Base-by-base conservation (phyloP, 2,797 vertebrate species). In the Anomalospiza imberbis region DNA sequence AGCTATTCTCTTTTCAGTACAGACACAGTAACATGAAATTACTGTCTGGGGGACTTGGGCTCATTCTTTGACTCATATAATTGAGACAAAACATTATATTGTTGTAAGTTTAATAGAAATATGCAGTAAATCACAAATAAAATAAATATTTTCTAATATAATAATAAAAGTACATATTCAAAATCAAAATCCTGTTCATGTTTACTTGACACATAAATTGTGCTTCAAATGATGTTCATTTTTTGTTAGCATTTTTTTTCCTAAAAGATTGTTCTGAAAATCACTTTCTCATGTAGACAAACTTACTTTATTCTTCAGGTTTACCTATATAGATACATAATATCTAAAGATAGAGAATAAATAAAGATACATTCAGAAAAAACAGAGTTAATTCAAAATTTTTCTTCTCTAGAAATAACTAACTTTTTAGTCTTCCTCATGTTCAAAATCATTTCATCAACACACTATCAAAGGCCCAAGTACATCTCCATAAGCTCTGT, bases 41-140 rank as follows among this genome's bases (percentile, higher is more conserved):
- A 24, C 8, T 28, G 2, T 12, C 8, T 44, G 7, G 6, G 5
- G 5, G 2, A 54, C 14, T 32, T 45, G 9, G 2, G 3, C 29
- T 84, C n/a, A 20, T 62, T 89, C 40, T 66, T 70, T 77, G 10
- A 19, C 14, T 73, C 0, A 0, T 10, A 5, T 18, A 24, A 42
- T 34, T 38, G 10, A 68, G 25, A n/a, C 5, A 79, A 83, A 78
- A 5, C 15, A 54, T 17, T 25, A 6, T 7, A 34, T 66, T 81
- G 8, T 45, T 15, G 3, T 26, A 60, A 67, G 4, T 28, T 67
- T 29, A 51, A 17, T 9, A 51, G 20, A 72, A 75, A 40, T 0
- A 4, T 53, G 8, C 31, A n/a, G 7, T 28, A 66, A 82, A 79
- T 45, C 8, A 65, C 42, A 61, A 79, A 62, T 8, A 32, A 62